Percentiles rank a stretch among this genome's conserved stretches.
Conservation (phyloP, 2,888 invertebrate genomes). For the Cephus runcator region DNA sequence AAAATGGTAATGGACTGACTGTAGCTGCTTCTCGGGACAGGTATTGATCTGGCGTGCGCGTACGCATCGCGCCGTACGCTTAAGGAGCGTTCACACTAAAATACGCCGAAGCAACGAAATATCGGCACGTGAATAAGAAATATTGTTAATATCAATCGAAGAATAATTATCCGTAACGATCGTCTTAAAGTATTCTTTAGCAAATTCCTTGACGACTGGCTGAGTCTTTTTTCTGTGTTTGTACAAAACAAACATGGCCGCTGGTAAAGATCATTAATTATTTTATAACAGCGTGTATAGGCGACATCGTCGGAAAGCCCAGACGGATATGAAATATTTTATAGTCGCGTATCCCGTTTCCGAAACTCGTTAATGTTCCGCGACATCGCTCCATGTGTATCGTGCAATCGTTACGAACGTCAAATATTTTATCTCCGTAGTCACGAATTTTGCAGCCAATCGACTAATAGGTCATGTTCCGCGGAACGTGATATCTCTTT, state of each 20-base stretch:
- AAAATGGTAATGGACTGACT: slow-evolving; percentile 2
- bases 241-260: not conserved
- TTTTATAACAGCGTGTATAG: not conserved
- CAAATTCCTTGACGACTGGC: not conserved
- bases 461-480: not conserved
- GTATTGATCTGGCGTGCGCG: slow-evolving; percentile 32
- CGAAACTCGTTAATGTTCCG: not conserved
- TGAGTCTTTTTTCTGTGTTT: not conserved
- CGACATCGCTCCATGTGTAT: not conserved
- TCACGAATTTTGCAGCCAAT: not conserved
- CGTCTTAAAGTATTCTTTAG: not conserved
- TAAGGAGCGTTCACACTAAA: not conserved
- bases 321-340: not conserved
- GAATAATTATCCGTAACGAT: not conserved
- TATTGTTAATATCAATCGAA: not conserved
- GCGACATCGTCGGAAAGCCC: not conserved
- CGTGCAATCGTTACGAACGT: not conserved
- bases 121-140: not conserved
- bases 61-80: slow-evolving; percentile 23
- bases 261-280: not conserved
- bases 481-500: not conserved
- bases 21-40: slow-evolving; percentile 19
- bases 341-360: not conserved
- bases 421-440: not conserved
- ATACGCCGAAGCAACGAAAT: not conserved